Conservation (phyloP, 2,888 invertebrate genomes). For the Taphrorychus bicolor region DNA sequence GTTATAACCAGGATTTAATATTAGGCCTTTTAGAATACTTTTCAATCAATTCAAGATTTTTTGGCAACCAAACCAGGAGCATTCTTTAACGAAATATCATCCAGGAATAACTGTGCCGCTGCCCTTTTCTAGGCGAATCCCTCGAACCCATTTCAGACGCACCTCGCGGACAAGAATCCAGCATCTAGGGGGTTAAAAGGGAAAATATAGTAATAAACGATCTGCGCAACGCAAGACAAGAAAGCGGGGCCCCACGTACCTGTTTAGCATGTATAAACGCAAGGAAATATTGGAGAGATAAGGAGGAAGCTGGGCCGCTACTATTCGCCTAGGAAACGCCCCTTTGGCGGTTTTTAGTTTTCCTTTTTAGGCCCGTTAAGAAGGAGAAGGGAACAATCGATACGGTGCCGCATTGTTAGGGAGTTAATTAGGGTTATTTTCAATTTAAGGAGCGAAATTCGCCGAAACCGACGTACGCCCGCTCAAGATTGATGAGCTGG, state of each 20-base stretch:
- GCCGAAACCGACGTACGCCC: constrained; percentile 14
- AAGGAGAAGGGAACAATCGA: constrained; percentile 36
- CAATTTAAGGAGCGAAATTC: constrained; percentile 35
- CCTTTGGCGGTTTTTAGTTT: constrained; percentile 27
- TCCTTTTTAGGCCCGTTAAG: constrained; percentile 30
- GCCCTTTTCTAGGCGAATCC: too few species aligned
- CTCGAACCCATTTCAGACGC: not conserved
- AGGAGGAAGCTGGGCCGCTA: constrained; percentile 56
- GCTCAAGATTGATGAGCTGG: constrained; percentile 30
- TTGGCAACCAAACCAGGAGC: too few species aligned
- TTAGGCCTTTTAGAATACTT: too few species aligned
- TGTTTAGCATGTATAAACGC: constrained; percentile 58
- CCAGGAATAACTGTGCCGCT: too few species aligned
- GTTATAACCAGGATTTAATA: too few species aligned
- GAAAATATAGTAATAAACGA: not conserved
- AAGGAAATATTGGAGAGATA: constrained; percentile 57
- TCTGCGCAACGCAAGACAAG: constrained; percentile 14
- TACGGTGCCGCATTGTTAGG: constrained; percentile 40
- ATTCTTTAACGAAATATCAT: too few species aligned
- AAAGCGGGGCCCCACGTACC: constrained; percentile 45
- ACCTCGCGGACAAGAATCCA: not conserved
- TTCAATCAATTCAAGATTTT: too few species aligned
- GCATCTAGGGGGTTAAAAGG: not conserved
- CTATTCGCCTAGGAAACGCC: constrained; percentile 57
- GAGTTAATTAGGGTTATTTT: constrained; percentile 42